Base-by-base conservation (phyloP, 2,888 invertebrate species). In the Tethea ocularis region DNA sequence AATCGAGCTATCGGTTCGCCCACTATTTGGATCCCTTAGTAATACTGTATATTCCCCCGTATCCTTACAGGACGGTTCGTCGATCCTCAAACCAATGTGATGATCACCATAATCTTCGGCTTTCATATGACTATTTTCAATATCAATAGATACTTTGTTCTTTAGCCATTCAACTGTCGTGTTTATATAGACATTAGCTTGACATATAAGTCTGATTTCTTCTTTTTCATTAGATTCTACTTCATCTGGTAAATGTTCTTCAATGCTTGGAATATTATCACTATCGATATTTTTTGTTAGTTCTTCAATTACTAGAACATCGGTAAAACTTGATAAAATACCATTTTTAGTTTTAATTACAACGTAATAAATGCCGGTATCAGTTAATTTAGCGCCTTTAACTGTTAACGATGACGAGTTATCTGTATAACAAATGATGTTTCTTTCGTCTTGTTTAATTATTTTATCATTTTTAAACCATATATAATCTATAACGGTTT, bases 361-460 rank as follows among this genome's bases (percentile, higher is more conserved):
- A 5, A 76, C 67, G n/a, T 61, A 69, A 60, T 80, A 81, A 20
- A 76, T 62, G 10, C 77, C 80, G n/a, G 73, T 55, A 59, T 81
- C 81, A 2, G 59, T 64, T n/a, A 63, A 51, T 61, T 62, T 61
- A 22, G 76, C 71, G 22, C 62, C 36, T 8, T 60, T 26, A 58
- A 80, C 69, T 4, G 65, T 58, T 7, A 75, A 64, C 11, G 69
- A 59, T 13, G 69, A 61, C 3, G 41, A 60, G n/a, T 36, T 61
- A 13, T 56, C 59, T 20, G 61, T 65, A 15, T 61, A 66, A 46
- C 10, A 7, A 63, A 23, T 1, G 72, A 60, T 26, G 67, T 68
- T 2, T 56, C 73, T 68, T 15, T 60, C 57, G 51, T 74, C 62
- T 58, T 57, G 53, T 23, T 51, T 8, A 38, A 80, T 22, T 5